Percentiles rank a stretch among this genome's conserved stretches.
These are phyloP conservation scores for Drosophila melanosoma DNA, from an alignment of 2,888 invertebrate genomes.

Conservation along the genomic window DNA sequence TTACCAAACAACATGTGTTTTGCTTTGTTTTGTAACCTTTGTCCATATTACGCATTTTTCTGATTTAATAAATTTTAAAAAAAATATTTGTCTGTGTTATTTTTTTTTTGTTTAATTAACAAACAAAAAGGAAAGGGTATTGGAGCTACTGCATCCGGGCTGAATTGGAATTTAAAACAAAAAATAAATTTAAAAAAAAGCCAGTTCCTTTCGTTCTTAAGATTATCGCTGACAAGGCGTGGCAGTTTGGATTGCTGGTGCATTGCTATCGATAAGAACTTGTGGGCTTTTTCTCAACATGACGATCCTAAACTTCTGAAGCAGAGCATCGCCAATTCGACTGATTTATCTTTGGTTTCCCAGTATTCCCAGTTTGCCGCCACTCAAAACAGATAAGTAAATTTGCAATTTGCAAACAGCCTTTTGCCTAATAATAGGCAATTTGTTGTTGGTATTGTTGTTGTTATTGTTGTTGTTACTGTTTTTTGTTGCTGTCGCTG, in stretches of 20 bases:
- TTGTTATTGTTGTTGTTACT: background rate
- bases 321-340: conserved; percentile 28
- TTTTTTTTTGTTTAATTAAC: background rate
- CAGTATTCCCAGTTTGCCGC: conserved; percentile 15
- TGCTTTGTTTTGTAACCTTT: background rate
- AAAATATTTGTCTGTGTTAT: background rate
- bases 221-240: background rate
- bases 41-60: background rate
- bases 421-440: conserved; percentile 40
- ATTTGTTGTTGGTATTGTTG: conserved; percentile 6
- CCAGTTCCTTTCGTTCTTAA: background rate
- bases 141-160: background rate
- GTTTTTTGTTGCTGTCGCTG: background rate
- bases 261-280: background rate
- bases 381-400: conserved; percentile 46
- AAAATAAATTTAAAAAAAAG: background rate
- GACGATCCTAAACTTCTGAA: background rate
- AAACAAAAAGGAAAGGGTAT: background rate
- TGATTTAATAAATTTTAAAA: background rate
- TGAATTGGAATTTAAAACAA: background rate
- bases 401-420: conserved; percentile 55
- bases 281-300: background rate
- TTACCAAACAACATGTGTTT: background rate
- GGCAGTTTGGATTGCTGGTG: background rate
- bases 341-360: background rate